phyloP scores from a whole-genome alignment of 2,797 vertebrate species.

The Falco columbarius region DNA sequence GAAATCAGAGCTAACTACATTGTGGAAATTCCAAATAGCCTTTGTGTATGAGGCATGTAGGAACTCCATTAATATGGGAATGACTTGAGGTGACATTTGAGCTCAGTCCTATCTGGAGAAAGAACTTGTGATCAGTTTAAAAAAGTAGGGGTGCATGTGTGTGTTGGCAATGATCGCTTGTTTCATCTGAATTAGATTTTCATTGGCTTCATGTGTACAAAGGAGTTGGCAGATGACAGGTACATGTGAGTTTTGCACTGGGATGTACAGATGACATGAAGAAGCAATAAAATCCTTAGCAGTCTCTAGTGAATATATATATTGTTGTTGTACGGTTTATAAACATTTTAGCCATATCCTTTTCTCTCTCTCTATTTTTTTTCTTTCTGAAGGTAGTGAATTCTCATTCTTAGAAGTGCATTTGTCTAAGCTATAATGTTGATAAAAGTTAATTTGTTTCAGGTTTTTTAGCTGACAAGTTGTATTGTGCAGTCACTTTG shows the following conservation, averaged over 20 bases:
- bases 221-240: not conserved
- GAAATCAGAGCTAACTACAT: not conserved
- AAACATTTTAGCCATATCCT: not conserved
- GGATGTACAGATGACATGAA: not conserved
- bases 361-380: not conserved
- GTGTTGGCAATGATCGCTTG: rapidly evolving
- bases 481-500: conserved; percentile 27
- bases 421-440: not conserved
- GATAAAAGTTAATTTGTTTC: not conserved
- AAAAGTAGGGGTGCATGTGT: rapidly evolving
- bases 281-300: not conserved
- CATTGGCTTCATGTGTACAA: not conserved
- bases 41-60: not conserved
- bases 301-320: not conserved
- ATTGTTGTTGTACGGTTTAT: rapidly evolving
- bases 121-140: not conserved
- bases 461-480: not conserved
- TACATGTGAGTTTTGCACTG: not conserved
- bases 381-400: not conserved
- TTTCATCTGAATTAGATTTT: not conserved
- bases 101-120: not conserved
- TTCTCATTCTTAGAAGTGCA: not conserved
- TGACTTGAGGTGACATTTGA: not conserved
- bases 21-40: not conserved
- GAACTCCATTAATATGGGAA: not conserved